Conservation (phyloP, 1,140 invertebrate species). For the Aphidius ervi region DNA sequence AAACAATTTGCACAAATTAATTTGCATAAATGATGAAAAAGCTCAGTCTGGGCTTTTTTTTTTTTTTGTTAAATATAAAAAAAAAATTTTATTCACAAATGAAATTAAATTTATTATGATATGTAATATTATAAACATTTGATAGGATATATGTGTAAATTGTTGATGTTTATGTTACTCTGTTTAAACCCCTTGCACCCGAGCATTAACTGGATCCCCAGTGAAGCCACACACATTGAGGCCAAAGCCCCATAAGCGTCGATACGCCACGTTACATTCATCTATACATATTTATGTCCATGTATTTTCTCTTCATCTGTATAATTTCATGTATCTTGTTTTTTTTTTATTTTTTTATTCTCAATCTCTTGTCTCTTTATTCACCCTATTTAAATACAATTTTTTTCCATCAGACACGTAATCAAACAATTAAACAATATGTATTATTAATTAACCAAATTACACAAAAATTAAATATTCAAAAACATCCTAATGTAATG, state of each 20-base stretch:
- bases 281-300: slow-evolving; percentile 9
- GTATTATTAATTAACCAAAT: too few species aligned
- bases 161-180: slow-evolving; percentile 31
- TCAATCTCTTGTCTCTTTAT: too few species aligned
- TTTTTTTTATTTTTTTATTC: too few species aligned
- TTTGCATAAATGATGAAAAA: too few species aligned
- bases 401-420: too few species aligned
- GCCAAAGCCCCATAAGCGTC: slow-evolving; percentile 35
- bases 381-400: too few species aligned
- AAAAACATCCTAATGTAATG: too few species aligned
- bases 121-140: not conserved
- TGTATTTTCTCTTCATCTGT: not conserved
- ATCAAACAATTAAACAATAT: too few species aligned
- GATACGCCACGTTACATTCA: slow-evolving; percentile 31
- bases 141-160: slow-evolving; percentile 11
- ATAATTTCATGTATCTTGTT: too few species aligned
- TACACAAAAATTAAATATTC: too few species aligned
- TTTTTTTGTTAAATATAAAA: not conserved
- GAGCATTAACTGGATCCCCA: slow-evolving; percentile 31
- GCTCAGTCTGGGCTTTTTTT: not conserved
- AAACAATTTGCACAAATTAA: too few species aligned
- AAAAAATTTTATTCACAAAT: not conserved
- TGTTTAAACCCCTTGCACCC: slow-evolving; percentile 28
- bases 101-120: not conserved
- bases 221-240: slow-evolving; percentile 33